Evolutionary conservation across 2,797 vertebrate genomes (phyloP), one percentile per base, ranked within the genome.

Genomic region (Okamejei kenojei): DNA sequence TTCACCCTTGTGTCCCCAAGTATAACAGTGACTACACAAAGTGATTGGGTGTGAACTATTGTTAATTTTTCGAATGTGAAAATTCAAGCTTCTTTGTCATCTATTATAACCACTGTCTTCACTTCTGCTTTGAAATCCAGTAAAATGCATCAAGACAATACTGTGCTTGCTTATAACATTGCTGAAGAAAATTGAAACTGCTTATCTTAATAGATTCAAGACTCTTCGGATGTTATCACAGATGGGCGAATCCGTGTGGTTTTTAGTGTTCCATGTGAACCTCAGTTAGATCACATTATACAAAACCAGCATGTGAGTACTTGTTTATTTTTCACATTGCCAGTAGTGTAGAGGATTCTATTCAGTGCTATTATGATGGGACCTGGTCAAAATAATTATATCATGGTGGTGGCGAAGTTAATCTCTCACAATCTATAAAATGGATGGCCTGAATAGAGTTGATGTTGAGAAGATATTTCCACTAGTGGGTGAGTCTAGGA

Each of bases 261-360:
- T 94, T 99, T 99, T 95, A 98, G 94, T 93, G 97, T 98, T 95
- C 98, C 98, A 0, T 97, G 97, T 94, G 99, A 99, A 95, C 99
- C 98, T 26, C 98, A 98, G 94, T 97, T 99, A 93, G 98, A 99
- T 93, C 94, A 95, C 94, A 96, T 99, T 94, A 99, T 99, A 96
- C 98, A 98, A 94, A 99, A 99, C 95, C 99, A 99, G 94, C 98
- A 99, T 93, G 99, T 99, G 95, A 98, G 98, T 96, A 10, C 79
- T 1, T 58, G 32, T 35, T 32, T 93, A 9, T 32, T 93, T 81
- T 61, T 1, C 29, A 35, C 29, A 65, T 1, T 63, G 19, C 58
- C 4, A 0, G n/a, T 80, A 32, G 1, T 19, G 73, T 17, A 11
- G n/a, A 32, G n/a, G 9, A 23, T 38, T 90, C 65, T 29, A 74